These are phyloP conservation scores for Palythoa caribaeorum DNA, from an alignment of 92 coral and sea anemone species.

Conservation along the genomic window DNA sequence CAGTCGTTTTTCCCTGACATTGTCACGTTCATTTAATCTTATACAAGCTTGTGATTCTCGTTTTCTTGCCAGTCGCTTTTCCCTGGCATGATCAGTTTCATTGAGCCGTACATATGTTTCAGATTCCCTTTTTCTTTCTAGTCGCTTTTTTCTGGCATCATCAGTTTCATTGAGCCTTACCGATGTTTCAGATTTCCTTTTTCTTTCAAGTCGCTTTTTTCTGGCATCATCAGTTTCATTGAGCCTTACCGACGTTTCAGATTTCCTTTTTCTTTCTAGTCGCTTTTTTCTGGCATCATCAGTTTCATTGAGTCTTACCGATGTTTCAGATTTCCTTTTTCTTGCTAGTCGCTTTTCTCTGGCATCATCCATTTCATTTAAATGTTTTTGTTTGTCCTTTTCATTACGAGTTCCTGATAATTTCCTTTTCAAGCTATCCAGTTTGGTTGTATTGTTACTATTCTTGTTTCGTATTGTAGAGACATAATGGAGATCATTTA, in stretches of 20 bases:
- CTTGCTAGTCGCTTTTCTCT: no score
- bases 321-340: no score
- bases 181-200: slow-evolving; percentile 6
- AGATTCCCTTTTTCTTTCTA: slow-evolving; percentile 12
- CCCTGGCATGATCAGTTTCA: slow-evolving; percentile 18
- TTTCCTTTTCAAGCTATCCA: background rate
- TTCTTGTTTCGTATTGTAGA: background rate
- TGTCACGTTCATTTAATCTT: background rate
- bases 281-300: no score
- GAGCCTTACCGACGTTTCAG: background rate
- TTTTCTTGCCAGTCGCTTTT: slow-evolving; percentile 15
- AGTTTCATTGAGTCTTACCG: background rate
- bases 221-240: slow-evolving; percentile 13
- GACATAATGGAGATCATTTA: background rate
- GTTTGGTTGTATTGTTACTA: background rate
- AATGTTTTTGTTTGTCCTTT: no score
- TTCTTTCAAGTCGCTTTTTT: slow-evolving; percentile 14
- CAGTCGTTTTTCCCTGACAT: slow-evolving; percentile 21
- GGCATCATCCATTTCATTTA: no score
- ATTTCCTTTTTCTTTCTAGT: background rate
- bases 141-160: slow-evolving; percentile 22
- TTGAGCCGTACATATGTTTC: background rate
- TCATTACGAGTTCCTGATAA: background rate
- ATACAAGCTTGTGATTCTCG: background rate
- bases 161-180: background rate